These are phyloP conservation scores for Agriotes lineatus DNA, from an alignment of 2,888 invertebrate species.

Conservation along the genomic window DNA sequence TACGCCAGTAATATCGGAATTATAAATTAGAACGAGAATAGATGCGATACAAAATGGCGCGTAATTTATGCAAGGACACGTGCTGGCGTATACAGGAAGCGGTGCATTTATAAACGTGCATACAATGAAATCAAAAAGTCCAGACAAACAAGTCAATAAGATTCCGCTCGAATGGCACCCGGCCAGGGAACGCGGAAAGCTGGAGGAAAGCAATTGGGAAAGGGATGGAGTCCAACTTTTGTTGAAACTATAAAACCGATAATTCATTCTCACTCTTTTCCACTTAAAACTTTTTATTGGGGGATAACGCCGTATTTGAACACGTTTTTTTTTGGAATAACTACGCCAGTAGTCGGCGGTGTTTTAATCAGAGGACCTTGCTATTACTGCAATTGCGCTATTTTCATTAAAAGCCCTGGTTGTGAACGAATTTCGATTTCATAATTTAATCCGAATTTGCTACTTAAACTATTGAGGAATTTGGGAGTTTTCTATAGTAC, in stretches of 20 bases:
- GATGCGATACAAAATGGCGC: constrained; percentile 23
- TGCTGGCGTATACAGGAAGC: constrained; percentile 21
- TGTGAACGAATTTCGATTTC: too few species aligned
- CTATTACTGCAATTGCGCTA: background rate
- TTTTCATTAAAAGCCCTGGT: too few species aligned
- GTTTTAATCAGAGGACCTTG: background rate
- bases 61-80: constrained; percentile 25
- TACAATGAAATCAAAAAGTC: constrained; percentile 10
- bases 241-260: background rate
- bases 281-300: background rate
- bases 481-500: too few species aligned
- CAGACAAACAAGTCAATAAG: constrained; percentile 19
- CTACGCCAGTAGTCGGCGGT: background rate
- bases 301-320: too few species aligned
- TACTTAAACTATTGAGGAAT: too few species aligned
- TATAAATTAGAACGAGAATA: constrained; percentile 1
- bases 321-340: too few species aligned
- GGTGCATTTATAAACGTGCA: constrained; percentile 14
- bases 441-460: too few species aligned
- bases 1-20: background rate
- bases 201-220: background rate
- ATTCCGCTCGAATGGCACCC: constrained; percentile 4
- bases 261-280: background rate
- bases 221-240: background rate
- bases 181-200: constrained; percentile 1